Base-by-base conservation (phyloP, 92 coral and sea anemone species). In the Porites divaricata region DNA sequence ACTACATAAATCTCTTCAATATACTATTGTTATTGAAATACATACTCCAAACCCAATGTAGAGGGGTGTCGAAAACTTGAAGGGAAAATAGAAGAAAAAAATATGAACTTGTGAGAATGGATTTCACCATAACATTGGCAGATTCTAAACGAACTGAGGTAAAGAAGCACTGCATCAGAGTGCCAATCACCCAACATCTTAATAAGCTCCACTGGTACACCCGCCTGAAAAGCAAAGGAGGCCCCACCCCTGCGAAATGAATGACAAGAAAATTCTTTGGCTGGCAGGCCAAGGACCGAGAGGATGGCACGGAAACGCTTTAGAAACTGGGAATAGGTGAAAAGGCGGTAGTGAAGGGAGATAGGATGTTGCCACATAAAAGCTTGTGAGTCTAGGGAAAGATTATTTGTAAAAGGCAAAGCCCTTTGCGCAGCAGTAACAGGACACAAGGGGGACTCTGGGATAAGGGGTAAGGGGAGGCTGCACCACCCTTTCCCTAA, bases 161-260 rank as follows among this genome's bases (percentile, higher is more conserved):
- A 51, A 51, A 51, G 54, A 9, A 51, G 54, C 4, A 51, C 54
- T 4, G 54, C 54, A 51, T 51, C 54, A 4, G 54, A 75, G 24
- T 17, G 80, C 82, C 82, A 77, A 69, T 77, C 82, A 15, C 83
- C 83, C 50, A 57, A 63, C 3, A 67, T 53, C 68, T 79, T 79
- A 16, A 79, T 79, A 50, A 57, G 67, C 16, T 79, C 72, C 8
- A 65, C 74, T 12, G 84, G 84, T 14, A 79, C 19, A 22, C 83
- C 84, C n/a, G 72, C 49, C 6, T 14, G 17, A 12, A 48, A 58
- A 17, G 86, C 86, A 54, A 81, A 83, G 10, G 73, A 63, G 25
- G 87, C 88, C 13, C 81, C 88, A 23, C 73, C 81, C 70, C 77
- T 2, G 35, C 87, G 67, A 58, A 82, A 82, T 1, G 87, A 82